These are phyloP conservation scores for Sanderia malayensis DNA, from an alignment of 30 jellyfish, hydroid and myxozoan genomes.

Conservation along the genomic window DNA sequence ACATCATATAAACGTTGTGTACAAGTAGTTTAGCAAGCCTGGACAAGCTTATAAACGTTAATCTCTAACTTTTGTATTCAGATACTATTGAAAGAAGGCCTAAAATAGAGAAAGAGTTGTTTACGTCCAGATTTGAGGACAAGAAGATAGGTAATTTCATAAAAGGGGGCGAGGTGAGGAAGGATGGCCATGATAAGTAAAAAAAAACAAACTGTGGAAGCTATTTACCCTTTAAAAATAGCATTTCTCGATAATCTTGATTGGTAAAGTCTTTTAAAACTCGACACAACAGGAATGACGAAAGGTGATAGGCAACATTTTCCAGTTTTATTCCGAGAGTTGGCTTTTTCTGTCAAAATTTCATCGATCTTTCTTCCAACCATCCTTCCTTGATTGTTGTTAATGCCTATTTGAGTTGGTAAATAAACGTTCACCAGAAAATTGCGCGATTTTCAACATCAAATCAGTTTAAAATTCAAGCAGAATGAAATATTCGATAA, in stretches of 20 bases:
- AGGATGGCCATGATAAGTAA: no score
- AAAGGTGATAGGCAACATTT: slow-evolving; percentile 43
- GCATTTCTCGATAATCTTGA: slow-evolving; percentile 42
- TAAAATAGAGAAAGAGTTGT: neutral
- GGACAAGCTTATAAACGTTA: neutral
- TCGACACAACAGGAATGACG: slow-evolving; percentile 54
- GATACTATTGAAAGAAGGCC: neutral
- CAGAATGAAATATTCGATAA: no score
- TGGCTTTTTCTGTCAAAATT: slow-evolving; percentile 39
- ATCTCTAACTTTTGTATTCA: neutral
- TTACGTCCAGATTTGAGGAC: neutral
- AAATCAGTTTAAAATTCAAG: no score
- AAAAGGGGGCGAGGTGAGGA: neutral
- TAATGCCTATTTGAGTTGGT: no score
- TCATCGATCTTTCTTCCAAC: slow-evolving; percentile 57
- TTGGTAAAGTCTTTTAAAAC: slow-evolving; percentile 52
- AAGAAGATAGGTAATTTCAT: no score
- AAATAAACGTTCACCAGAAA: no score
- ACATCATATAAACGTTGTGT: no score
- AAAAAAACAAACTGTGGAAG: no score
- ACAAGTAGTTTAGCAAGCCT: no score
- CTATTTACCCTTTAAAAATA: slow-evolving; percentile 60
- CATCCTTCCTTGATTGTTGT: no score
- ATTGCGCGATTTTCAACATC: no score
- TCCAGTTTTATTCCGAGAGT: slow-evolving; percentile 7